These are phyloP conservation scores for Laterallus jamaicensis DNA, from an alignment of 2,113 vertebrate species.

Conservation along the genomic window DNA sequence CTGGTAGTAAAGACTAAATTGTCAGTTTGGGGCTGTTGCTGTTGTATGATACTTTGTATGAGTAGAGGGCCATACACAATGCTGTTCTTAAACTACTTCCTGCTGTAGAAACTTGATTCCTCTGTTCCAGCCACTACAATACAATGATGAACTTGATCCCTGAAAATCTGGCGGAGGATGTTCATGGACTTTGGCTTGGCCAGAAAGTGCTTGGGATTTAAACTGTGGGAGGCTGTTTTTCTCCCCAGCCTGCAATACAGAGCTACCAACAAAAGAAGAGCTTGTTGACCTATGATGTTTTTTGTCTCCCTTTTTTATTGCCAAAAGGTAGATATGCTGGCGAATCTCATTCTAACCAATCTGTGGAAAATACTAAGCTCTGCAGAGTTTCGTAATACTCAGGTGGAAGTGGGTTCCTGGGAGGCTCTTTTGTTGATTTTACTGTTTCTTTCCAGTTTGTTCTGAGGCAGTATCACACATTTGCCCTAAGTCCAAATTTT, in stretches of 20 bases:
- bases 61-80: neutral
- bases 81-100: neutral
- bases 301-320: neutral
- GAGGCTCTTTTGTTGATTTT: neutral
- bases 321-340: neutral
- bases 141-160: neutral
- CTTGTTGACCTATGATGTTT: neutral
- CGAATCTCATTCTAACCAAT: neutral
- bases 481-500: neutral
- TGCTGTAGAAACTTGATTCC: neutral
- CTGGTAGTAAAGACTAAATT: neutral
- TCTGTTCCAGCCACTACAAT: neutral
- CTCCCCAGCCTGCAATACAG: neutral
- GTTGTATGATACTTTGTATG: neutral
- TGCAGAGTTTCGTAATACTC: neutral
- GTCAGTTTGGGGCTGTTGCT: neutral
- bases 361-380: neutral
- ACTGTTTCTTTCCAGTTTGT: neutral
- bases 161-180: neutral
- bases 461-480: neutral
- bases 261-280: neutral
- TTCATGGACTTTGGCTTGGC: neutral
- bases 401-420: neutral
- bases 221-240: neutral
- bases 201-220: neutral